phyloP scores from a whole-genome alignment of 2,888 invertebrate genomes.

The Dryococelus australis region DNA sequence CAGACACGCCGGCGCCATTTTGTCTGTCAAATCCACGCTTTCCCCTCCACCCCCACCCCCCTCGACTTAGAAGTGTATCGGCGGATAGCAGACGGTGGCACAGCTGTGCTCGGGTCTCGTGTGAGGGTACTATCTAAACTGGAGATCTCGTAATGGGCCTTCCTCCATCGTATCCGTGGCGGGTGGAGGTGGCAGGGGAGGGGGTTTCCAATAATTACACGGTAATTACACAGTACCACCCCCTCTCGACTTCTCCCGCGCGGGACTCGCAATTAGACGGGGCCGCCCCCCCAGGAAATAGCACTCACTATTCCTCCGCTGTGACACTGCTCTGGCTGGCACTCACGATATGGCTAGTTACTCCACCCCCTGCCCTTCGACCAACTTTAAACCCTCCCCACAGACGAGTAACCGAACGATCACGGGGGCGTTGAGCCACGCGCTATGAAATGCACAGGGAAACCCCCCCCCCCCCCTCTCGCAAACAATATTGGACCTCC shows the following conservation, averaged over 20 bases:
- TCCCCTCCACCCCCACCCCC: too few relatives aligned
- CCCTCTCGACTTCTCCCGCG: background rate
- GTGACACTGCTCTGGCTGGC: background rate
- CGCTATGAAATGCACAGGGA: too few relatives aligned
- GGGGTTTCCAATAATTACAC: background rate
- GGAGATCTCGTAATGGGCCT: constrained; percentile 4
- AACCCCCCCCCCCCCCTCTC: too few relatives aligned
- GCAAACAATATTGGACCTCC: too few relatives aligned
- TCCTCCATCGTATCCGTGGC: background rate
- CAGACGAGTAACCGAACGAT: too few relatives aligned
- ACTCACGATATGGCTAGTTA: background rate
- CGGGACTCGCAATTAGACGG: background rate
- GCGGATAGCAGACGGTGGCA: constrained; percentile 2
- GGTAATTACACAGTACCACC: background rate
- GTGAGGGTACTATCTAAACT: background rate
- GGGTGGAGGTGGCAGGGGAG: too few relatives aligned
- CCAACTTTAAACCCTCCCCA: too few relatives aligned
- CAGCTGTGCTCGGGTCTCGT: background rate
- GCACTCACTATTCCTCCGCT: background rate
- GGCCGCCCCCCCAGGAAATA: background rate
- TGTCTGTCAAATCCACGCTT: background rate
- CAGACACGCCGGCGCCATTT: background rate
- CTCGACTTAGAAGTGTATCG: background rate
- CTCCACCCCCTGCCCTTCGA: too few relatives aligned
- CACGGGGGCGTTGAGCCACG: too few relatives aligned